A percentile compares a stretch with the other conserved stretches of the same genome.
phyloP scores from a whole-genome alignment of 2,113 vertebrate species.

The western clawed frog (Xenopus tropicalis) region DNA sequence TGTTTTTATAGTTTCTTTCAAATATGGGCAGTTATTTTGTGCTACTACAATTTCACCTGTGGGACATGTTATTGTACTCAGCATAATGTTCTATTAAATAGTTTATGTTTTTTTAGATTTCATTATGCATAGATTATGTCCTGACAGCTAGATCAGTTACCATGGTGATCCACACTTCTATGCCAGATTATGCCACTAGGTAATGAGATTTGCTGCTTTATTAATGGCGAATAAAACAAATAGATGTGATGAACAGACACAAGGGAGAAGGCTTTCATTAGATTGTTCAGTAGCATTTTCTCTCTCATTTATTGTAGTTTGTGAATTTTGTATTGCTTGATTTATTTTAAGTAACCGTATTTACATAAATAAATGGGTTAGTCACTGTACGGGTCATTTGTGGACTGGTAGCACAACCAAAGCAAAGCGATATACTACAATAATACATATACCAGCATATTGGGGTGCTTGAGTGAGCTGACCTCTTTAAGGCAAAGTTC shows the following conservation, averaged over 20 bases:
- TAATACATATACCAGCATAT: too few relatives aligned
- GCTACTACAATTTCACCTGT: constrained; percentile 7
- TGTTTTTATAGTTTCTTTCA: neutral
- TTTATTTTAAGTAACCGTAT: neutral
- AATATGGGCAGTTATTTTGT: constrained; percentile 5
- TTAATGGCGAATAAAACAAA: constrained; percentile 29
- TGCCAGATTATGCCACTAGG: constrained; percentile 29
- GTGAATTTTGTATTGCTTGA: neutral
- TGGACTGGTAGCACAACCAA: too few relatives aligned
- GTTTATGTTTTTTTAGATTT: constrained; percentile 18
- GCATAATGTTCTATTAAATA: constrained; percentile 36
- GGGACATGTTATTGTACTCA: constrained; percentile 16
- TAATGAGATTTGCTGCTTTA: constrained; percentile 32
- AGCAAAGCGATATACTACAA: too few relatives aligned
- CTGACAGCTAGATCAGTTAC: constrained; percentile 36
- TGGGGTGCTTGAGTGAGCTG: too few relatives aligned
- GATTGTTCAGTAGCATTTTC: neutral
- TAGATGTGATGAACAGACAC: constrained; percentile 7
- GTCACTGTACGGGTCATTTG: too few relatives aligned
- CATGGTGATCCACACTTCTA: constrained; percentile 20
- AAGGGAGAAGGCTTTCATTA: constrained; percentile 1
- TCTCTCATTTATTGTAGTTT: neutral
- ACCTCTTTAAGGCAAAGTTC: too few relatives aligned
- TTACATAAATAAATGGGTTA: too few relatives aligned
- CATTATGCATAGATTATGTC: constrained; percentile 30